These are phyloP conservation scores for Ceriagrion tenellum DNA, from an alignment of 2,888 invertebrate genomes.

Conservation along the genomic window DNA sequence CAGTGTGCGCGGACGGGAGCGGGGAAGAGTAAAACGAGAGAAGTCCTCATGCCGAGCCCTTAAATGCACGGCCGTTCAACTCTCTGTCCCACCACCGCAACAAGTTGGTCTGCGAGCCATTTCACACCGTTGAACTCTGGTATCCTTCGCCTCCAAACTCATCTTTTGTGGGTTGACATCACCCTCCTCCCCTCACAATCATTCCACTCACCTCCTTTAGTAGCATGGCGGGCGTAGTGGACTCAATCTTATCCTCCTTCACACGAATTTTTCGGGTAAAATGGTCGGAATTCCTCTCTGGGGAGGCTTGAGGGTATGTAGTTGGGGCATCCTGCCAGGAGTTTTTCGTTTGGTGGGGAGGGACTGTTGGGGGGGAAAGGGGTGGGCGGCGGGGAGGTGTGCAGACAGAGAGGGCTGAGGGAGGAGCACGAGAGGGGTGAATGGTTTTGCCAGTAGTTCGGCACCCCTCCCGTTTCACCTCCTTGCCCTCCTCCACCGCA, in stretches of 20 bases:
- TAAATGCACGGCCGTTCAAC: too few relatives aligned
- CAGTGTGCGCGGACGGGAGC: background rate
- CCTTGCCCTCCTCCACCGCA: background rate
- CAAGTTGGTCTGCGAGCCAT: too few relatives aligned
- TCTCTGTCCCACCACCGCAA: too few relatives aligned
- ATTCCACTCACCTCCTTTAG: background rate
- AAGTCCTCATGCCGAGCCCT: background rate
- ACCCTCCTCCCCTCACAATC: background rate
- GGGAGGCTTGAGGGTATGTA: background rate
- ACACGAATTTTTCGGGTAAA: background rate
- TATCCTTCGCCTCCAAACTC: background rate
- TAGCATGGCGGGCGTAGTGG: background rate
- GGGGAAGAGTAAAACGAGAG: background rate
- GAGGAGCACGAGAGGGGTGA: background rate
- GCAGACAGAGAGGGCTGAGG: background rate
- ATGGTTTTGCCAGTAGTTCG: background rate
- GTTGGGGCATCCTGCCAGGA: too few relatives aligned
- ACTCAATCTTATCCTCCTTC: background rate
- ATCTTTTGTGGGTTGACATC: background rate
- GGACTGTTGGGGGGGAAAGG: too few relatives aligned
- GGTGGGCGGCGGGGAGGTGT: background rate
- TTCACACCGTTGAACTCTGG: background rate
- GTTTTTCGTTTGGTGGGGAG: too few relatives aligned
- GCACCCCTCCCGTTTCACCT: background rate
- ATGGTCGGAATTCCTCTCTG: background rate